A percentile compares a stretch with the other conserved stretches of the same genome.
Evolutionary conservation across 2,888 invertebrate genomes (phyloP).

Genomic region (Antitype chi): DNA sequence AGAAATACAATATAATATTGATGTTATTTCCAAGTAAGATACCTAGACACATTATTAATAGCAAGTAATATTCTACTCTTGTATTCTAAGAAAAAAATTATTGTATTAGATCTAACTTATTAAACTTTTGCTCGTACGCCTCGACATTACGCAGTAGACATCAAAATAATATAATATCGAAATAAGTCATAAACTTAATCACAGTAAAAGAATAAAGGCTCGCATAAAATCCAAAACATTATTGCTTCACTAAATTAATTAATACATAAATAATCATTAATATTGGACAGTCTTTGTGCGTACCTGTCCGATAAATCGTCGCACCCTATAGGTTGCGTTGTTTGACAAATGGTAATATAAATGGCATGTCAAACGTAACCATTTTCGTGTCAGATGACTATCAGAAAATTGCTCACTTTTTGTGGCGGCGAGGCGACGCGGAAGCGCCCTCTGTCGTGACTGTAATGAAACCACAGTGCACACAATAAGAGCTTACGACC

Average conservation of each 20-base stretch:
- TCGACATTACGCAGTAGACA: not conserved
- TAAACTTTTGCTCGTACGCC: not conserved
- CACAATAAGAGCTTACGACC: slow-evolving; percentile 51
- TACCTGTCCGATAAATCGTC: slow-evolving; percentile 49
- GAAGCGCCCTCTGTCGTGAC: slow-evolving; percentile 80
- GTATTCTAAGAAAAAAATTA: slow-evolving; percentile 8
- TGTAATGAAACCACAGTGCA: slow-evolving; percentile 74
- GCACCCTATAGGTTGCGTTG: slow-evolving; percentile 62
- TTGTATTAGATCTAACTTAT: slow-evolving; percentile 18
- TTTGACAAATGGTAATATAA: slow-evolving; percentile 89
- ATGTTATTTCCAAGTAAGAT: slow-evolving; percentile 10
- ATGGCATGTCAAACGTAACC: slow-evolving; percentile 86
- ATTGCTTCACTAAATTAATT: slow-evolving; percentile 38
- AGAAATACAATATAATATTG: not conserved
- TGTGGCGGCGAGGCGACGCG: slow-evolving; percentile 79
- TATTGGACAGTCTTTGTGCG: slow-evolving; percentile 38
- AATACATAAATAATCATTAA: slow-evolving; percentile 23
- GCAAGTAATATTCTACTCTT: not conserved
- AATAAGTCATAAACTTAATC: slow-evolving; percentile 1
- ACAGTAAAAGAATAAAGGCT: slow-evolving; percentile 11
- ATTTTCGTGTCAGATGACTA: slow-evolving; percentile 86
- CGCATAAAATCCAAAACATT: slow-evolving; percentile 14
- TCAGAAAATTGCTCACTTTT: slow-evolving; percentile 89
- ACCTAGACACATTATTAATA: not conserved
- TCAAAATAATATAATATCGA: slow-evolving; percentile 14